Evolutionary conservation across 2,888 invertebrate species (phyloP), one percentile per base, ranked within the genome.

Genomic region (Chymomyza amoena): DNA sequence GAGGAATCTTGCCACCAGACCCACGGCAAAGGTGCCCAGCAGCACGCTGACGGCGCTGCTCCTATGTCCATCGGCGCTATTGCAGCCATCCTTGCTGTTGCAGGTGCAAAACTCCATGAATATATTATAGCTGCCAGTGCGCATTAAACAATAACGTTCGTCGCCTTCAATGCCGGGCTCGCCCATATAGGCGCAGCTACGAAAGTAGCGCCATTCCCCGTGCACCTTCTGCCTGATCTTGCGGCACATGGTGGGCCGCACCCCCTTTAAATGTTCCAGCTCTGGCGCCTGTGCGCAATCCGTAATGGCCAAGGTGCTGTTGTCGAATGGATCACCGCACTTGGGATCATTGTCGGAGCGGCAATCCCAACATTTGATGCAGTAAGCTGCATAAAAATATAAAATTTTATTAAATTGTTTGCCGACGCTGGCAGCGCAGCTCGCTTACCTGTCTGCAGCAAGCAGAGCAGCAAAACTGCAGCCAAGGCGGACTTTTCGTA

Each of bases 81-180:
- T 98, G 90, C 98, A 98, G 0, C 97, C 97, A 90, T 98, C 97
- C 91, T 97, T 97, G 87, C 96, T 96, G 84, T 96, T 96, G 72
- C 98, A 98, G 0, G 97, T 97, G 90, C 98, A 98, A 87, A 96
- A 97, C 91, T 98, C 98, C 93, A 97, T 95, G 90, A 97, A 98
- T 79, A 98, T 97, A 90, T 98, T 97, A 91, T 97, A 97, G 1
- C 97, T 97, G 20, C 97, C 97, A 0, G 97, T 96, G 84, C 97
- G 93, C 96, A 97, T 96, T 13, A 97, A 92, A 82, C 98, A 98
- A 91, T 96, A 97, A 66, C 98, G 93, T 91, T 98, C 97, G 84
- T 98, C 97, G 0, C 97, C 97, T 84, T 94, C 95, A 63, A 98
- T 96, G 0, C 98, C 98, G 0, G 97, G 97, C 80, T 97, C 97